Base-by-base conservation (phyloP, 2,113 vertebrate species). In the Noturus placidus region DNA sequence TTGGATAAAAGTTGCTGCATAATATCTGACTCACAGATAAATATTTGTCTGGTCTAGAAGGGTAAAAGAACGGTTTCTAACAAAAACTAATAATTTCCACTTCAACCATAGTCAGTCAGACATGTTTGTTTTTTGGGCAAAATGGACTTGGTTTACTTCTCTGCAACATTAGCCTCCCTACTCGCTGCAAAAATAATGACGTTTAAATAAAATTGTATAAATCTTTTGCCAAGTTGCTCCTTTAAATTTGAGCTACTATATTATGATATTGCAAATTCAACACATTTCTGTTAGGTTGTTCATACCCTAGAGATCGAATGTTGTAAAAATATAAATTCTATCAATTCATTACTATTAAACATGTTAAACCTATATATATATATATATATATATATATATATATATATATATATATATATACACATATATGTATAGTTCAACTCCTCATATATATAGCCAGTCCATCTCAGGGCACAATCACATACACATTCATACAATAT, bases 11-110 rank as follows among this genome's bases (percentile, higher is more conserved):
- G 38, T 50, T 76, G 35, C 38, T 80, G 27, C 7, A 57, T 35
- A 50, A 79, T 52, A 67, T 83, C 38, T 50, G 46, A 72, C 46
- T 33, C 30, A 84, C 10, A n/a, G n/a, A 84, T 52, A 52, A 69
- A 70, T 84, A 52, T 84, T 84, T 52, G 82, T 35, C 65, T 84
- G 27, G 1, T 52, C 42, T 30, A 6, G 15, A 83, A 69, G 17
- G 14, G 59, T 8, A 46, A 82, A 82, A 82, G 22, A 59, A 82
- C n/a, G 76, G 27, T 19, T 79, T 79, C 5, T 22, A 59, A 59
- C 38, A 50, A 74, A 79, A 33, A 35, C 9, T 38, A 42, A 42
- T 5, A 42, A 42, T 5, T 5, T 30, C 17, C 6, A 57, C 50
- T 19, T 3, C 52, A 8, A 1, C 42, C 13, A 54, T 9, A 78